Conservation (phyloP, 2,888 invertebrate genomes). For the Eudasyphora cyanicolor region DNA sequence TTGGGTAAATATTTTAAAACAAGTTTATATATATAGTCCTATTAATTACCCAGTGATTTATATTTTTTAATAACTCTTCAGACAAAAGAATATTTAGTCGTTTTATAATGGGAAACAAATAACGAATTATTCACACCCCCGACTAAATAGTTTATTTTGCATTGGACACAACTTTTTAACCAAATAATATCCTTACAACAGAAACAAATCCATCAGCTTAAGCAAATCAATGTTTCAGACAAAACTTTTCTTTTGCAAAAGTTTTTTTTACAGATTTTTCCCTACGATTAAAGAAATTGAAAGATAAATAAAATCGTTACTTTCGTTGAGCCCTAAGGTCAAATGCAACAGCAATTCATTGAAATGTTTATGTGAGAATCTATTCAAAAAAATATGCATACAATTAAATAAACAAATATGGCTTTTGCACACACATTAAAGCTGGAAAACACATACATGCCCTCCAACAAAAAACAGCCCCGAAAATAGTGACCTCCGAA, state of each 20-base stretch:
- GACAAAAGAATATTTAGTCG: no score
- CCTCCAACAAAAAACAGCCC: neutral
- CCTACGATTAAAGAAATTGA: neutral
- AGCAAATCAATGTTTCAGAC: constrained; percentile 19
- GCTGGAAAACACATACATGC: neutral
- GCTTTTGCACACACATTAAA: neutral
- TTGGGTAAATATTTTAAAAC: no score
- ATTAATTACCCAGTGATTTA: neutral
- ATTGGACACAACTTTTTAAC: no score
- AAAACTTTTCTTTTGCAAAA: constrained; percentile 1
- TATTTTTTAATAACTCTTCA: neutral
- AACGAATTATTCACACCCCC: no score
- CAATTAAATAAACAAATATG: neutral
- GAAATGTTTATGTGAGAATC: neutral
- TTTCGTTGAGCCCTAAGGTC: neutral
- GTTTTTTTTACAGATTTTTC: neutral
- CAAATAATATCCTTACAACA: no score
- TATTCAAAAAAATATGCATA: neutral
- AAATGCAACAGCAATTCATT: neutral
- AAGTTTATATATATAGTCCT: no score
- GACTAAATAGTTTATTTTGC: neutral
- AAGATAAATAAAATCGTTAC: neutral
- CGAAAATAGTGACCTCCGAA: neutral
- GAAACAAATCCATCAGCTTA: neutral
- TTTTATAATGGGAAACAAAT: no score